These are phyloP conservation scores for Drosophila pachea DNA, from an alignment of 1,140 invertebrate genomes.

Conservation along the genomic window DNA sequence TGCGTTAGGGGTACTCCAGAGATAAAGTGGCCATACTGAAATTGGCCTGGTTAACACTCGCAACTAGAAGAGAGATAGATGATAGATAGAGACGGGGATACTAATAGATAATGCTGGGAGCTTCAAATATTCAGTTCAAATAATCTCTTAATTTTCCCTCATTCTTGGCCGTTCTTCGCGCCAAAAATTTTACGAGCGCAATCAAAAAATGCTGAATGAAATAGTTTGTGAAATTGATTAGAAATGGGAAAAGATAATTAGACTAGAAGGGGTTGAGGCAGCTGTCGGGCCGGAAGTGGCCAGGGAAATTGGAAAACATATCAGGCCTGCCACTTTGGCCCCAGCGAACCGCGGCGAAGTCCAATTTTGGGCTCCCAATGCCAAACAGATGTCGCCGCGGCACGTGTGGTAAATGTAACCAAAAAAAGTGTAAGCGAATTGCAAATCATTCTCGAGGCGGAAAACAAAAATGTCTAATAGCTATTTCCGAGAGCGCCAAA, in stretches of 20 bases:
- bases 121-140: neutral
- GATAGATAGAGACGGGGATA: too few relatives aligned
- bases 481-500: slow-evolving; percentile 35
- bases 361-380: neutral
- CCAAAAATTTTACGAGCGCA: neutral
- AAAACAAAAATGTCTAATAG: slow-evolving; percentile 21
- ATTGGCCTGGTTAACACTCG: too few relatives aligned
- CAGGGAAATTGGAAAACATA: neutral
- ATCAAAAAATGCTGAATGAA: neutral
- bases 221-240: neutral
- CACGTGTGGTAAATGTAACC: slow-evolving; percentile 30
- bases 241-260: slow-evolving; percentile 3
- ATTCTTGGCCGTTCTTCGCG: too few relatives aligned
- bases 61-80: too few relatives aligned
- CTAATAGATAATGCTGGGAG: too few relatives aligned
- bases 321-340: too few relatives aligned
- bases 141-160: neutral
- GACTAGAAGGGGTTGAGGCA: neutral
- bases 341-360: too few relatives aligned
- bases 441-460: slow-evolving; percentile 2
- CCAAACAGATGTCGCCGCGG: slow-evolving; percentile 13
- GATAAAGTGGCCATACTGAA: too few relatives aligned
- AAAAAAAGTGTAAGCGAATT: slow-evolving; percentile 36
- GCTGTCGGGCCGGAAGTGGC: neutral
- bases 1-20: neutral